Conservation (phyloP, 2,888 invertebrate species). For the Dermolepida albohirtum region DNA sequence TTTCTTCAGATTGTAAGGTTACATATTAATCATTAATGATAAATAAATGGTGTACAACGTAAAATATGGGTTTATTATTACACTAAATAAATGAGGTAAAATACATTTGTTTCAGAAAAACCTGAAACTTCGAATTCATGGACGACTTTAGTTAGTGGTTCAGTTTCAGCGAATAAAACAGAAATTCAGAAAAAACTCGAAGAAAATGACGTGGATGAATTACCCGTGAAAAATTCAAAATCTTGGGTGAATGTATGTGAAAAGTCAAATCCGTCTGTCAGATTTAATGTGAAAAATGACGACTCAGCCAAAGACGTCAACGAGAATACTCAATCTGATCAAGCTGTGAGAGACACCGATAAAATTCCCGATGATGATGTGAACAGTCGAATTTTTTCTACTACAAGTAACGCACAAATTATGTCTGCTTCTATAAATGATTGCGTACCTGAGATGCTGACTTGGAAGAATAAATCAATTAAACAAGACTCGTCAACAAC, state of each 20-base stretch:
- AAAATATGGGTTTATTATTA: too few species aligned
- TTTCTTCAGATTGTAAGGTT: not conserved
- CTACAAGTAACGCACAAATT: constrained; percentile 7
- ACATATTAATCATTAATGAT: not conserved
- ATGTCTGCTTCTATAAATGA: constrained; percentile 15
- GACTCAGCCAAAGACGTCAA: not conserved
- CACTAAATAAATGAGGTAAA: too few species aligned
- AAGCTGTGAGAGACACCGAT: constrained; percentile 22
- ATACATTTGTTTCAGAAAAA: constrained; percentile 3
- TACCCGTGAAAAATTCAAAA: constrained; percentile 18
- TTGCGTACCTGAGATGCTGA: constrained; percentile 23
- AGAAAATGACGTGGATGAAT: not conserved
- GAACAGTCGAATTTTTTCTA: constrained; percentile 1
- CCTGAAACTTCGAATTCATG: constrained; percentile 25
- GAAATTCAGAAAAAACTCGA: not conserved
- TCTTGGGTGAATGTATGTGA: constrained; percentile 8
- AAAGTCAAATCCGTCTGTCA: constrained; percentile 18
- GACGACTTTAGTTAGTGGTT: constrained; percentile 19
- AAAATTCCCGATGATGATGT: constrained; percentile 14
- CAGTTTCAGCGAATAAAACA: not conserved
- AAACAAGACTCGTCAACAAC: constrained; percentile 26
- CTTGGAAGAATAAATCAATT: constrained; percentile 40
- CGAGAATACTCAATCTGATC: constrained; percentile 1
- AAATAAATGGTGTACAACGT: too few species aligned
- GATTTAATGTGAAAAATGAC: constrained; percentile 17